A percentile compares a stretch with the other conserved stretches of the same genome.
Evolutionary conservation across 2,113 vertebrate species (phyloP).

Genomic region (Poecilia latipinna): DNA sequence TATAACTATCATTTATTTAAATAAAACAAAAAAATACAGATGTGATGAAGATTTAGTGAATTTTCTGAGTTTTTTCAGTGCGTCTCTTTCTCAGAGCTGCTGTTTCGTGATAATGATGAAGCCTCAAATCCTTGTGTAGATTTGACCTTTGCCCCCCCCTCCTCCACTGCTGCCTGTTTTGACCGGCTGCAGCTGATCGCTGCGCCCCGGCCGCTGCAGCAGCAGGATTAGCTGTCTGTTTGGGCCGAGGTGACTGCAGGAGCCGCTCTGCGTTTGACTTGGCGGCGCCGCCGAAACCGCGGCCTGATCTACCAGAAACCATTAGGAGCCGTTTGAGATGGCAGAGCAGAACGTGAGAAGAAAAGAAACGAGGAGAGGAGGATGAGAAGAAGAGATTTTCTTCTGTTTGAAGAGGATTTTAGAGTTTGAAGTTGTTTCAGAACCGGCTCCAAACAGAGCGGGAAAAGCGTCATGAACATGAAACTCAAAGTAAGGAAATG

Average conservation of each 20-base stretch:
- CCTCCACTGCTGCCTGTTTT: constrained; percentile 64
- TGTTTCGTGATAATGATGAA: constrained; percentile 79
- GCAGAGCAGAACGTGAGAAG: constrained; percentile 35
- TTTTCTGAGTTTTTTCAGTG: too few relatives aligned
- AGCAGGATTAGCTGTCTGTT: constrained; percentile 76
- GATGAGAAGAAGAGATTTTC: constrained; percentile 37
- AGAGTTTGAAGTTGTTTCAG: constrained; percentile 47
- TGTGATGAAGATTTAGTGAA: too few relatives aligned
- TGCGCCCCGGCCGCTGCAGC: constrained; percentile 51
- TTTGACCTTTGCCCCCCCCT: constrained; percentile 75
- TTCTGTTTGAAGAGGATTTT: constrained; percentile 64
- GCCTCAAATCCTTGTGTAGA: constrained; percentile 79
- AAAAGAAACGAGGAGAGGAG: constrained; percentile 29
- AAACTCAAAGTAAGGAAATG: not conserved
- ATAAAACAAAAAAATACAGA: too few relatives aligned
- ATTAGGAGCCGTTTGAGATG: constrained; percentile 69
- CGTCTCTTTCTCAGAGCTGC: constrained; percentile 60
- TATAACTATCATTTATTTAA: too few relatives aligned
- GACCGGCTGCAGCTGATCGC: constrained; percentile 57
- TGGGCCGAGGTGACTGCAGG: constrained; percentile 72
- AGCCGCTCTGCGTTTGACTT: constrained; percentile 75
- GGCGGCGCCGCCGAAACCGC: constrained; percentile 64
- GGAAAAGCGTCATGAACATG: too few relatives aligned
- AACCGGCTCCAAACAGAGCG: constrained; percentile 10
- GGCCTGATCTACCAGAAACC: constrained; percentile 68